Evolutionary conservation across 2,888 invertebrate genomes (phyloP).

Genomic region (Agrenia bidenticulata): DNA sequence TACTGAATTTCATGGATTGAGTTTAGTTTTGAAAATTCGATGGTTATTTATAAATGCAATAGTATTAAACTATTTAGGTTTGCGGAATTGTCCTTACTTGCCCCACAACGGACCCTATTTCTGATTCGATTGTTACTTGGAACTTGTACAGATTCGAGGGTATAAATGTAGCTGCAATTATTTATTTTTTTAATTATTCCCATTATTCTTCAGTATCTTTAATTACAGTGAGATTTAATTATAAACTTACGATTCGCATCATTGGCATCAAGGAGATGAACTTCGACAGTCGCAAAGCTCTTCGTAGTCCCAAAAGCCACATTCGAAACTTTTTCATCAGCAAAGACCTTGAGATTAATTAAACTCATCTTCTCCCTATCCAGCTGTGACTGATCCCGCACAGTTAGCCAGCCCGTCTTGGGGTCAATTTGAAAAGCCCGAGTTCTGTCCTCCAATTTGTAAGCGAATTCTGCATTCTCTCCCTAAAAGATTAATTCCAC

Average conservation of each 20-base stretch:
- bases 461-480: constrained; percentile 80
- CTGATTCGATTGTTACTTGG: constrained; percentile 67
- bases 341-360: constrained; percentile 73
- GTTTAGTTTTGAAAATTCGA: no score
- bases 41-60: no score
- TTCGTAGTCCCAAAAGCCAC: constrained; percentile 58
- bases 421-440: constrained; percentile 80
- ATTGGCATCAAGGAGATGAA: constrained; percentile 82
- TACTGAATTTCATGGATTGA: no score
- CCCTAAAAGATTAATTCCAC: constrained; percentile 59
- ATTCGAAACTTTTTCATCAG: constrained; percentile 66
- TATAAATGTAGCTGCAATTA: constrained; percentile 69
- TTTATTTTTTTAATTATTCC: background rate
- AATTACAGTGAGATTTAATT: no score
- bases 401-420: constrained; percentile 81
- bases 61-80: constrained; percentile 11
- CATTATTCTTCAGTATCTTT: background rate
- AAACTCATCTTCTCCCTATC: constrained; percentile 76
- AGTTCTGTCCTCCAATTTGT: constrained; percentile 70
- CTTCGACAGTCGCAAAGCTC: constrained; percentile 71
- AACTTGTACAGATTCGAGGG: constrained; percentile 82
- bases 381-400: constrained; percentile 70
- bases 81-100: constrained; percentile 56
- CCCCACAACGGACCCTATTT: constrained; percentile 72
- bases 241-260: constrained; percentile 60